A percentile compares a stretch with the other conserved stretches of the same genome.
Evolutionary conservation across 2,797 vertebrate genomes (phyloP).

Genomic region (Mormyrus proboscirostris): DNA sequence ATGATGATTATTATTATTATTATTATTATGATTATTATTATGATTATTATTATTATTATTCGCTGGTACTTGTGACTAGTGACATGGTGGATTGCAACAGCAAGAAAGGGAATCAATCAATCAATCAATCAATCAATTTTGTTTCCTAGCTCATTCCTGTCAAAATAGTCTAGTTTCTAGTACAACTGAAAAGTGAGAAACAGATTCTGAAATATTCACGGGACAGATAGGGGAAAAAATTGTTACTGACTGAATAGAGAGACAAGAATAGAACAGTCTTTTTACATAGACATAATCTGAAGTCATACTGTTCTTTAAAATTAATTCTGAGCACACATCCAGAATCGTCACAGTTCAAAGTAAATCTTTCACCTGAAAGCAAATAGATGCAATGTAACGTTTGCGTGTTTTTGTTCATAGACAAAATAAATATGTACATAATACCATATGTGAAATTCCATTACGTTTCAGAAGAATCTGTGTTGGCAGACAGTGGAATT

Average conservation of each 20-base stretch:
- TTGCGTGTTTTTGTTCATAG: background rate
- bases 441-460: background rate
- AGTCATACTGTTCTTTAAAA: background rate
- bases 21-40: too few relatives aligned
- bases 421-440: background rate
- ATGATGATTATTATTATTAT: background rate
- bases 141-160: background rate
- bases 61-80: too few relatives aligned
- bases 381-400: background rate
- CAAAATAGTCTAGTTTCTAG: background rate
- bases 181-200: background rate
- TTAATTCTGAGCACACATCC: background rate
- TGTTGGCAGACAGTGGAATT: background rate
- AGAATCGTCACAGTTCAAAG: background rate
- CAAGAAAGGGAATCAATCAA: too few relatives aligned
- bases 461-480: background rate
- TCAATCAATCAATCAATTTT: too few relatives aligned
- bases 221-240: background rate
- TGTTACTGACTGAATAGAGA: background rate
- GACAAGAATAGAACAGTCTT: background rate
- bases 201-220: background rate
- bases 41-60: too few relatives aligned
- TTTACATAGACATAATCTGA: background rate
- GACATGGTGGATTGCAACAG: too few relatives aligned
- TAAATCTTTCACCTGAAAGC: background rate